A percentile compares a stretch with the other conserved stretches of the same genome.
Evolutionary conservation across 2,888 invertebrate genomes (phyloP).

Genomic region (Tenthredo amoena): DNA sequence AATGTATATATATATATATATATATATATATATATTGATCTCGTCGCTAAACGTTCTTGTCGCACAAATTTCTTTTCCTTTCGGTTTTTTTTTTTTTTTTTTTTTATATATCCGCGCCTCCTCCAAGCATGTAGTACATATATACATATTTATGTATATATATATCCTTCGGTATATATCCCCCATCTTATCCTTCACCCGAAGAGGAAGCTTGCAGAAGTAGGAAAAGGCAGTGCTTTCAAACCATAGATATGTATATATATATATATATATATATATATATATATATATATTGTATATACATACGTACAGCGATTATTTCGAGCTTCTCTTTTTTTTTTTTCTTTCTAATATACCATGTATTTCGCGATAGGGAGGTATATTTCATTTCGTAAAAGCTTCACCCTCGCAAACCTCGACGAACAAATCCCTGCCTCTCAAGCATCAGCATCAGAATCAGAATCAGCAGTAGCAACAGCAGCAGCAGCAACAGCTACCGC

Average conservation of each 20-base stretch:
- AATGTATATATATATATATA: too few relatives aligned
- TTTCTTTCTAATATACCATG: neutral
- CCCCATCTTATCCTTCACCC: neutral
- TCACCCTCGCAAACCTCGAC: neutral
- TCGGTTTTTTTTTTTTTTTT: neutral
- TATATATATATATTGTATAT: neutral
- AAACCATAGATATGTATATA: neutral
- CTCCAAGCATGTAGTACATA: too few relatives aligned
- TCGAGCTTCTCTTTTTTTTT: conserved; percentile 15
- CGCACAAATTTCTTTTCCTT: conserved; percentile 11
- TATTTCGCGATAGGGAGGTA: neutral
- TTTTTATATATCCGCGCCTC: neutral
- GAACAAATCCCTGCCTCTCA: conserved; percentile 28
- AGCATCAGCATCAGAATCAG: neutral
- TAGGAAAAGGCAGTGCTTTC: conserved; percentile 25
- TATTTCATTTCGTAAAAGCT: conserved; percentile 41
- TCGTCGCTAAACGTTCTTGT: conserved; percentile 14
- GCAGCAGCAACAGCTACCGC: neutral
- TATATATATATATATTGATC: neutral
- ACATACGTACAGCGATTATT: conserved; percentile 18
- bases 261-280: neutral
- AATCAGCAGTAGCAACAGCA: neutral
- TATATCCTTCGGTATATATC: neutral
- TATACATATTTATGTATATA: neutral
- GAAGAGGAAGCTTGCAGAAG: neutral